phyloP scores from a whole-genome alignment of 64 coral and sea anemone species.

The Pocillopora verrucosa region DNA sequence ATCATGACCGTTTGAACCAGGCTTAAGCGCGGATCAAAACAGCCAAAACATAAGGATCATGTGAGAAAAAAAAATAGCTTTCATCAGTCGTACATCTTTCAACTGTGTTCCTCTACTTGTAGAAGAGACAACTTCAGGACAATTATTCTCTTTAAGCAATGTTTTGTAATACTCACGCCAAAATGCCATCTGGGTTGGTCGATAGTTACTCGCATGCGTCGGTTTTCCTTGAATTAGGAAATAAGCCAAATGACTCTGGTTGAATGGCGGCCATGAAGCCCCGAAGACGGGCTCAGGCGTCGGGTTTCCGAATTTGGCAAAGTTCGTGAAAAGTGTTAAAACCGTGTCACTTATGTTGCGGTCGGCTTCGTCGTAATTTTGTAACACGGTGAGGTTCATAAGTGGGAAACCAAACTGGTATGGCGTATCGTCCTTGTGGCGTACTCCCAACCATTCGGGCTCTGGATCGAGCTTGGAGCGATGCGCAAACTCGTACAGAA shows the following conservation, averaged over 20 bases:
- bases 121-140: neutral
- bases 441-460: slow-evolving; percentile 53
- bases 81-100: neutral
- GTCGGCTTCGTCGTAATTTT: slow-evolving; percentile 62
- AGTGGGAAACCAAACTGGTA: slow-evolving; percentile 81
- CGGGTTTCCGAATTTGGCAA: slow-evolving; percentile 70
- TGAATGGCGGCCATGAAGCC: slow-evolving; percentile 39
- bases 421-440: slow-evolving; percentile 70
- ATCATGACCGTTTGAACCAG: no score
- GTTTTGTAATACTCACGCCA: slow-evolving; percentile 78
- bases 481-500: slow-evolving; percentile 62
- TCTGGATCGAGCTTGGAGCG: slow-evolving; percentile 32
- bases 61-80: neutral
- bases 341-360: slow-evolving; percentile 55
- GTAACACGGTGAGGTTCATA: slow-evolving; percentile 55
- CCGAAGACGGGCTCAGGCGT: slow-evolving; percentile 18
- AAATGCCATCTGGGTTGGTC: slow-evolving; percentile 35
- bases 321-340: slow-evolving; percentile 74
- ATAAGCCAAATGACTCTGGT: slow-evolving; percentile 23
- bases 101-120: neutral
- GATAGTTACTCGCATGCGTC: slow-evolving; percentile 25
- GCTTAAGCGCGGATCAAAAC: neutral
- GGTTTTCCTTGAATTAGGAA: slow-evolving; percentile 42
- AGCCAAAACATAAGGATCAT: neutral
- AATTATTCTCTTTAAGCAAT: neutral